These are phyloP conservation scores for human DNA, from an alignment of 2,113 vertebrate genomes.

Conservation along the genomic window DNA sequence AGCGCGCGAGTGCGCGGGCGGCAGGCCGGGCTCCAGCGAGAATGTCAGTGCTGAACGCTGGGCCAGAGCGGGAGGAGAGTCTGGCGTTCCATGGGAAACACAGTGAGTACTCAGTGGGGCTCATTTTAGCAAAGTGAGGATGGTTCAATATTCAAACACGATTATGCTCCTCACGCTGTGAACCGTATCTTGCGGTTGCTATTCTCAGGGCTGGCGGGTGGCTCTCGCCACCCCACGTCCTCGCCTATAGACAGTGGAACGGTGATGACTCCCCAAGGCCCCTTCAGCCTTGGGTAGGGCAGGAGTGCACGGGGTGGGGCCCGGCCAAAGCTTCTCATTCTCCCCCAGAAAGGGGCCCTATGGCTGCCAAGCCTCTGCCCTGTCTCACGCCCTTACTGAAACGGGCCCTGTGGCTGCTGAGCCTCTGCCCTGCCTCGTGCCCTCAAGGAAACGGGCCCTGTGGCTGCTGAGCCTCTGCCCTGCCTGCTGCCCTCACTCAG, in stretches of 20 bases:
- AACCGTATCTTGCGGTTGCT: too few relatives aligned
- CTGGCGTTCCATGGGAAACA: neutral
- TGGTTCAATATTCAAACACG: accelerated
- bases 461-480: neutral
- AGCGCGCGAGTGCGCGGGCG: neutral
- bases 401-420: neutral
- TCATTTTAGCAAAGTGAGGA: neutral
- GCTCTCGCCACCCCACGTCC: neutral
- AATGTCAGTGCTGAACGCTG: accelerated
- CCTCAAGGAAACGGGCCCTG: neutral
- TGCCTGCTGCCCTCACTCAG: neutral
- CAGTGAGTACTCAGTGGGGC: neutral
- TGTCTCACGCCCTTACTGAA: neutral
- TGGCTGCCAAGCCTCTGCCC: neutral
- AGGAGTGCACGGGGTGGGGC: neutral
- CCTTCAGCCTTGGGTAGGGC: neutral
- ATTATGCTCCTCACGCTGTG: accelerated
- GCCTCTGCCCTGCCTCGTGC: neutral
- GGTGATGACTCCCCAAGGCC: neutral
- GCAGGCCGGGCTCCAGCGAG: accelerated
- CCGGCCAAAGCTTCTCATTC: neutral
- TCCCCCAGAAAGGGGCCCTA: neutral
- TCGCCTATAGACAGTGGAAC: neutral
- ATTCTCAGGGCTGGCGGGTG: neutral
- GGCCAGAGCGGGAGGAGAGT: accelerated